phyloP scores from a whole-genome alignment of 2,113 vertebrate genomes.

The Phoxinus phoxinus region DNA sequence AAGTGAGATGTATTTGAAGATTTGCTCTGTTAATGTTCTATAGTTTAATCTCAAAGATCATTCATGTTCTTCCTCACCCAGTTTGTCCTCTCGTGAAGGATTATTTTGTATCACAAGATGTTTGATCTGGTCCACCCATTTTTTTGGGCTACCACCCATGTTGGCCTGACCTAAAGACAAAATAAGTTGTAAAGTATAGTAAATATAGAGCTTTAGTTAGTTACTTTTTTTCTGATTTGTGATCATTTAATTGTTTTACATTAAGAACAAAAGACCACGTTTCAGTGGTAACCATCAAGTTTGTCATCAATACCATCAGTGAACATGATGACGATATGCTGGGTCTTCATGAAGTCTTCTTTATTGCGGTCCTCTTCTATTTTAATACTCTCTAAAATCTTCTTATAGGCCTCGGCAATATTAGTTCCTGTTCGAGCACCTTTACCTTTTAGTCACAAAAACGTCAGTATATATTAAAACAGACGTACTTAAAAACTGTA shows the following conservation, averaged over 20 bases:
- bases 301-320: slow-evolving; percentile 72
- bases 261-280: not conserved
- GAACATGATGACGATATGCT: slow-evolving; percentile 73
- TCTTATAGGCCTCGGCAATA: slow-evolving; percentile 62
- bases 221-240: not conserved
- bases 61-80: slow-evolving; percentile 65
- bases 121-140: slow-evolving; percentile 65
- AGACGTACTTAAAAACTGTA: not conserved
- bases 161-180: slow-evolving; percentile 69
- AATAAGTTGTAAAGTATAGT: not conserved
- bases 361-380: slow-evolving; percentile 47
- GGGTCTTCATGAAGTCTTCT: slow-evolving; percentile 59
- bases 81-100: slow-evolving; percentile 54
- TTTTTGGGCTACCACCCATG: slow-evolving; percentile 66
- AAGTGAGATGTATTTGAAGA: not conserved
- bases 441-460: slow-evolving; percentile 44
- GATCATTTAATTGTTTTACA: not conserved
- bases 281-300: not conserved
- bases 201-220: not conserved
- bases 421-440: slow-evolving; percentile 68
- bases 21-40: not conserved
- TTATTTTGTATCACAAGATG: slow-evolving; percentile 58
- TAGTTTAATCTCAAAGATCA: not conserved
- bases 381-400: slow-evolving; percentile 59
- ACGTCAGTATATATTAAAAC: not conserved